phyloP scores from a whole-genome alignment of 2,888 invertebrate genomes.

The Platycnemis pennipes region DNA sequence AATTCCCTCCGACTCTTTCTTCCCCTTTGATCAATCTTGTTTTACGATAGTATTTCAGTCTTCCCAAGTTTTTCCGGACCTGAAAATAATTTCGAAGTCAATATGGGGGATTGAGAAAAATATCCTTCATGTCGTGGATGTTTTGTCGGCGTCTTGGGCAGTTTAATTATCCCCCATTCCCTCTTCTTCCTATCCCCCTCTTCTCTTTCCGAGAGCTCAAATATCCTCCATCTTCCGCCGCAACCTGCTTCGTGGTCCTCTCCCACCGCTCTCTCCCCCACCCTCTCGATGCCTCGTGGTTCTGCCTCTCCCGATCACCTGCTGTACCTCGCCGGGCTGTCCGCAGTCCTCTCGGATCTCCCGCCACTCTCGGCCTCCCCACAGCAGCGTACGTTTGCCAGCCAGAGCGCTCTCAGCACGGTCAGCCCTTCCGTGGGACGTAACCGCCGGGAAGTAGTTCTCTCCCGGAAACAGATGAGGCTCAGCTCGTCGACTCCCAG shows the following conservation, averaged over 20 bases:
- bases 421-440: neutral
- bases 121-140: no score
- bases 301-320: neutral
- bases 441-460: neutral
- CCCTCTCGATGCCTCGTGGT: neutral
- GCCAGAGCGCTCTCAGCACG: neutral
- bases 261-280: neutral
- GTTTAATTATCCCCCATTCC: neutral
- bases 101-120: no score
- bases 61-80: no score
- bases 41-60: no score
- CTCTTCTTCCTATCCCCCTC: conserved; percentile 15
- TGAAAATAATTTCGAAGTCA: no score
- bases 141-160: no score
- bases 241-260: neutral
- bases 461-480: neutral
- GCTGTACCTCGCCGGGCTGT: neutral
- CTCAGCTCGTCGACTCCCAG: neutral
- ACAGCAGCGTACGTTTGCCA: neutral
- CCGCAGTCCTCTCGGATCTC: neutral
- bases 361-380: neutral
- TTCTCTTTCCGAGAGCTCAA: neutral
- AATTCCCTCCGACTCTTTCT: no score
- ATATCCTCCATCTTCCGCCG: neutral
- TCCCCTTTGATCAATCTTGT: no score